Base-by-base conservation (phyloP, 2,797 vertebrate genomes). In the Sebastes kiyomatsui region DNA sequence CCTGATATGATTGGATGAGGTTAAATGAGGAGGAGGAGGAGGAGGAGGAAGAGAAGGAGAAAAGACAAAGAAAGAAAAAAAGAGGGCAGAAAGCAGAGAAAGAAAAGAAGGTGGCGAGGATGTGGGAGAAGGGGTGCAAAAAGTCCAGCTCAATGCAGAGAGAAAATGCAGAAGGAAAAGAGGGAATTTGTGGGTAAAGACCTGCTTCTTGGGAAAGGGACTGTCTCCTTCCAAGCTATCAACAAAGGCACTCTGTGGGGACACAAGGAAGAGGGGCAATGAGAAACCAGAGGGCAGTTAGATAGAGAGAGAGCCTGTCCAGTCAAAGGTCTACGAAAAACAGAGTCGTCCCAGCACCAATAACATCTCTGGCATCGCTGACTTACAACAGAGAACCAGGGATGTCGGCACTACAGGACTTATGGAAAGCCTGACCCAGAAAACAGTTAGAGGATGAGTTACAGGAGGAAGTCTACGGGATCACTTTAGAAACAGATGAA, bases 211-310 rank as follows among this genome's bases (percentile, higher is more conserved):
- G 95, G 95, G 80, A 95, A 96, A 96, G 90, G 96, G 96, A 96
- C 94, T 96, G 95, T 96, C 96, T 96, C 96, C 96, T 95, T 96
- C 96, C 96, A 96, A 96, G 96, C 96, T 96, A 96, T 96, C 96
- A 96, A 96, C 95, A 96, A 96, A 96, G 96, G 96, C 96, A 96
- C 95, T 96, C 96, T 96, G 96, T 96, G 91, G 94, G 94, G 86
- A 96, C 93, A 96, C 91, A 96, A 96, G 96, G 93, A 93, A 96
- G 95, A 96, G 88, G 86, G 93, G 93, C 89, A 88, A 88, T 95
- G 80, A 95, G 88, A 94, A 86, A 94, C 91, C 83, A 85, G 83
- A 90, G 79, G 75, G 85, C 54, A 84, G 71, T 86, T 68, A 93
- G 75, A 75, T 74, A 68, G 18, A 52, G 18, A 52, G 70, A 66